These are phyloP conservation scores for Ganaspis sp. DNA, from an alignment of 1,140 invertebrate genomes.

Conservation along the genomic window DNA sequence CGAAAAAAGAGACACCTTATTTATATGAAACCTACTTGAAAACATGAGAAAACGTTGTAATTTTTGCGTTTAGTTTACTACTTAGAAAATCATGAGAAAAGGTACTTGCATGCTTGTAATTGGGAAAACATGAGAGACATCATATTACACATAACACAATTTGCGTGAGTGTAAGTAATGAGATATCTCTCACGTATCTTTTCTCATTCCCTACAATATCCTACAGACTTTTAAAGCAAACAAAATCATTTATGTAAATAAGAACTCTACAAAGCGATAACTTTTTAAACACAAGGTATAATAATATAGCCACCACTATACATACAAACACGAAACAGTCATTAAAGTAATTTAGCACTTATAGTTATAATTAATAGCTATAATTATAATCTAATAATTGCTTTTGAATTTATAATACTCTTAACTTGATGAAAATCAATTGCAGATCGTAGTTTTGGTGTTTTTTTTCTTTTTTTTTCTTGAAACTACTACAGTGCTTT, in stretches of 20 bases:
- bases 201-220: constrained; percentile 4
- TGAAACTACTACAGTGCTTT: too few species aligned
- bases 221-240: not conserved
- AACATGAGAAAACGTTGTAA: not conserved
- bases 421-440: too few species aligned
- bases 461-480: too few species aligned
- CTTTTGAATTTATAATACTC: too few species aligned
- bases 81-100: not conserved
- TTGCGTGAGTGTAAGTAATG: constrained; percentile 9
- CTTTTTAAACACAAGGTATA: too few species aligned
- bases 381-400: too few species aligned
- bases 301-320: too few species aligned
- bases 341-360: too few species aligned
- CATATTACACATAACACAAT: not conserved
- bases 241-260: not conserved
- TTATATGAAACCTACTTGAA: constrained; percentile 6
- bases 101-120: constrained; percentile 8
- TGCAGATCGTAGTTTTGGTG: not conserved
- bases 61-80: not conserved
- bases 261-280: not conserved
- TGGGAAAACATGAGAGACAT: constrained; percentile 8
- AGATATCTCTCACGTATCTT: constrained; percentile 13
- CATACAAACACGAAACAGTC: too few species aligned
- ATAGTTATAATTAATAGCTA: too few species aligned
- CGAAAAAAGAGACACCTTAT: too few species aligned